Conservation (phyloP, 2,888 invertebrate genomes). For the Orthosia cruda region DNA sequence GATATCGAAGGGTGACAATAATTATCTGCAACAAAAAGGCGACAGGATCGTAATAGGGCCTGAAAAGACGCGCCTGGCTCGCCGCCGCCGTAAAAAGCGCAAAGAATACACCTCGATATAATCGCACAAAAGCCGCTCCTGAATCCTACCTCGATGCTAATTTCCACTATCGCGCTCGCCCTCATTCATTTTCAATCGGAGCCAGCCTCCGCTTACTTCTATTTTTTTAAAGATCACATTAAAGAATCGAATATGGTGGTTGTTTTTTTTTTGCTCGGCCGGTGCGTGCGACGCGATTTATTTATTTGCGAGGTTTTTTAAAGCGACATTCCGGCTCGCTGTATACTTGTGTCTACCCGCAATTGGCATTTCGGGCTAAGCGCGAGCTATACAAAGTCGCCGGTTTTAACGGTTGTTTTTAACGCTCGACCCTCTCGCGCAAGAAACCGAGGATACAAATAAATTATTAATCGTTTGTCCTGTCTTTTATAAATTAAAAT, state of each 20-base stretch:
- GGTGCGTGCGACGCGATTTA: slow-evolving; percentile 91
- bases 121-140: slow-evolving; percentile 92
- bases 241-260: slow-evolving; percentile 91
- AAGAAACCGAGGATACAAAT: slow-evolving; percentile 91
- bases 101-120: slow-evolving; percentile 92
- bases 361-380: slow-evolving; percentile 91
- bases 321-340: slow-evolving; percentile 91
- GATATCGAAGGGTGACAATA: slow-evolving; percentile 81
- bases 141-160: slow-evolving; percentile 92
- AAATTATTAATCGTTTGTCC: slow-evolving; percentile 92
- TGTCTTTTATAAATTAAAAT: slow-evolving; percentile 92
- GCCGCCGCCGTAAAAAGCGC: slow-evolving; percentile 90
- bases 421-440: slow-evolving; percentile 90
- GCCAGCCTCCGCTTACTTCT: slow-evolving; percentile 88
- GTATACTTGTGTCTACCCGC: slow-evolving; percentile 92
- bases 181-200: slow-evolving; percentile 92
- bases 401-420: slow-evolving; percentile 92
- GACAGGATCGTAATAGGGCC: slow-evolving; percentile 88
- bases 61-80: slow-evolving; percentile 84
- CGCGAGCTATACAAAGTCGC: slow-evolving; percentile 91
- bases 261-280: slow-evolving; percentile 86
- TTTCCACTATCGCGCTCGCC: slow-evolving; percentile 92
- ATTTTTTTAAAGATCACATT: slow-evolving; percentile 91
- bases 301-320: slow-evolving; percentile 91
- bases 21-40: slow-evolving; percentile 89